These are phyloP conservation scores for Chironomus tentans DNA, from an alignment of 2,888 invertebrate genomes.

Conservation along the genomic window DNA sequence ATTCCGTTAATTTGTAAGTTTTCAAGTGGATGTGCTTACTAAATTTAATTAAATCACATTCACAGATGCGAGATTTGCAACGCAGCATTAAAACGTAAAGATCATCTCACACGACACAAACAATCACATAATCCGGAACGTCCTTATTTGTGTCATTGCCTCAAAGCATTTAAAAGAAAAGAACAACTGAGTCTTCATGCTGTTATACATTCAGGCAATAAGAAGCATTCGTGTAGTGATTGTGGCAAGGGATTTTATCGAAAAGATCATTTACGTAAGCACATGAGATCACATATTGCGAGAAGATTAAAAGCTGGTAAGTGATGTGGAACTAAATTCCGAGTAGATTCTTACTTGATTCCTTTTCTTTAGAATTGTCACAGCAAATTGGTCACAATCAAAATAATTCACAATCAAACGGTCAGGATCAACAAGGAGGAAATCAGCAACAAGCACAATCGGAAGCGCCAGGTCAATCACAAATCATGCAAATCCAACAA, in stretches of 20 bases:
- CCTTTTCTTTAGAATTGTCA: constrained; percentile 28
- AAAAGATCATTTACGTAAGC: constrained; percentile 67
- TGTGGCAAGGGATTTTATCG: constrained; percentile 54
- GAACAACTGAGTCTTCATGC: constrained; percentile 81
- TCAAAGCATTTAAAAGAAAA: constrained; percentile 81
- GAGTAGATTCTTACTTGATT: constrained; percentile 35
- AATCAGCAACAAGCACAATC: neutral
- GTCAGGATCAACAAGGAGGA: neutral
- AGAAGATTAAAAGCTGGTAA: constrained; percentile 66
- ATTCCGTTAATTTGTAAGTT: too few species aligned
- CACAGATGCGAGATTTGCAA: constrained; percentile 71
- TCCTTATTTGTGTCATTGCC: constrained; percentile 77
- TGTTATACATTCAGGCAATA: constrained; percentile 82
- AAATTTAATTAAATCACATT: too few species aligned
- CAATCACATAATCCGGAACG: constrained; percentile 82
- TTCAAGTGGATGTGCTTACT: too few species aligned
- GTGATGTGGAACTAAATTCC: constrained; percentile 31
- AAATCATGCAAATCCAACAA: constrained; percentile 8
- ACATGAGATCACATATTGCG: constrained; percentile 75
- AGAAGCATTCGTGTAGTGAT: constrained; percentile 61
- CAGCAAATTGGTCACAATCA: neutral
- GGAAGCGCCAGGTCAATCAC: neutral
- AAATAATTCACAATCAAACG: neutral
- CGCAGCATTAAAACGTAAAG: constrained; percentile 77
- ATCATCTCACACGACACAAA: constrained; percentile 78